phyloP scores from a whole-genome alignment of 2,888 invertebrate genomes.

The Agonopterix arenella region DNA sequence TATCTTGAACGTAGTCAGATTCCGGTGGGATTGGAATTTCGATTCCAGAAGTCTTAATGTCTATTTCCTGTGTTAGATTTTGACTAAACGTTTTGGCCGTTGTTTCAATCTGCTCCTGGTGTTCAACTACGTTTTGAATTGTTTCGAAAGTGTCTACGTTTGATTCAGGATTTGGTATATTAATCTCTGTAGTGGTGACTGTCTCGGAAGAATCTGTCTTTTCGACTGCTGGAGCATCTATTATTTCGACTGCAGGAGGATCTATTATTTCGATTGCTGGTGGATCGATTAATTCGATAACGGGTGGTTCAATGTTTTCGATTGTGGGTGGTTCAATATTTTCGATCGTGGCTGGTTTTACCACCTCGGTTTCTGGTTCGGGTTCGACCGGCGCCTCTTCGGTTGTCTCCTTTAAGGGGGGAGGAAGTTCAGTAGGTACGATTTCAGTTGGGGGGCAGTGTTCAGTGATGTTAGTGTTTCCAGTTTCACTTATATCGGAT shows the following conservation, averaged over 20 bases:
- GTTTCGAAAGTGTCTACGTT: conserved; percentile 4
- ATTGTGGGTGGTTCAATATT: not conserved
- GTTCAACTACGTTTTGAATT: not conserved
- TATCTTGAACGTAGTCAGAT: not conserved
- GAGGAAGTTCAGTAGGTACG: conserved; percentile 23
- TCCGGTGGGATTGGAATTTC: not conserved
- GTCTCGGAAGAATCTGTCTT: not conserved
- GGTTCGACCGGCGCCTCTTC: conserved; percentile 14
- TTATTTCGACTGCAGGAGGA: too few species aligned
- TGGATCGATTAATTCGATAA: not conserved
- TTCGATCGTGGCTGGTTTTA: not conserved
- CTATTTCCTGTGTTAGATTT: not conserved
- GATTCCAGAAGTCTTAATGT: not conserved
- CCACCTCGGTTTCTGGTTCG: not conserved
- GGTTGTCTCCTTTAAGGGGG: conserved; percentile 24
- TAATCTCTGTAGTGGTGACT: not conserved
- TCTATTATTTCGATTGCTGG: not conserved
- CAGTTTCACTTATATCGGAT: conserved; percentile 12
- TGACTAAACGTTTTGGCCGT: not conserved
- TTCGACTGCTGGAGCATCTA: not conserved
- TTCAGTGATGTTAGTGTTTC: conserved; percentile 6
- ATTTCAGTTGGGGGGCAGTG: not conserved
- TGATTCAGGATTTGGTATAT: not conserved
- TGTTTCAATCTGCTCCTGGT: not conserved
- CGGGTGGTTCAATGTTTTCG: not conserved